phyloP scores from a whole-genome alignment of 1,140 invertebrate species.

The Euborellia annulipes region DNA sequence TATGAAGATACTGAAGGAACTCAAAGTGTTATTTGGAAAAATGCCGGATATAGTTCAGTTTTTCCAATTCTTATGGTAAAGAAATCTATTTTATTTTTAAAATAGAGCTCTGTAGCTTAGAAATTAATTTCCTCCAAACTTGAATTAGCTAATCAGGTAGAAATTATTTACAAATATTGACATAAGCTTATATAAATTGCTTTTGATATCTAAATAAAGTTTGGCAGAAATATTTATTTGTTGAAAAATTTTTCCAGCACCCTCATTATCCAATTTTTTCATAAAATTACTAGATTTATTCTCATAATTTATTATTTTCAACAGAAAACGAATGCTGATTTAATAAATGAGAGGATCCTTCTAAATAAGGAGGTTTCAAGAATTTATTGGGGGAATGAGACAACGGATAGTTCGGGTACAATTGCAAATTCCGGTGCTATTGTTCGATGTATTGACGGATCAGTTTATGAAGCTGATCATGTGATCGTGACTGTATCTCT shows the following conservation, averaged over 20 bases:
- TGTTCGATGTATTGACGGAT: slow-evolving; percentile 15
- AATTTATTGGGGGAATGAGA: slow-evolving; percentile 2
- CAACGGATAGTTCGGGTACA: not conserved
- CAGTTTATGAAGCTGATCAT: slow-evolving; percentile 13
- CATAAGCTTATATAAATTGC: not conserved
- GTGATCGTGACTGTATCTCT: slow-evolving; percentile 19
- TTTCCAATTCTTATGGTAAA: slow-evolving; percentile 13
- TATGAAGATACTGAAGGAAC: slow-evolving; percentile 17
- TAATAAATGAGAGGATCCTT: not conserved
- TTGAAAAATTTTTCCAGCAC: slow-evolving; percentile 5
- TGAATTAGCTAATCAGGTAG: no score
- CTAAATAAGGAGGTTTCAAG: slow-evolving; percentile 3
- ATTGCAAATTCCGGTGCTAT: no score
- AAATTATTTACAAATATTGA: not conserved
- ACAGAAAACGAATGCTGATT: slow-evolving; percentile 1
- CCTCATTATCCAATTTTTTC: not conserved
- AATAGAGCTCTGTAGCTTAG: no score
- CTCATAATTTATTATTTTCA: not conserved
- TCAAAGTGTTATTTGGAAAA: slow-evolving; percentile 14
- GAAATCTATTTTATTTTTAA: not conserved
- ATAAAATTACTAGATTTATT: not conserved
- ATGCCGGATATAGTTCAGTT: slow-evolving; percentile 11
- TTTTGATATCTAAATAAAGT: not conserved
- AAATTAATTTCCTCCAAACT: no score
- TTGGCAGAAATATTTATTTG: not conserved